These are phyloP conservation scores for Rynchops niger DNA, from an alignment of 2,113 vertebrate genomes.

Conservation along the genomic window DNA sequence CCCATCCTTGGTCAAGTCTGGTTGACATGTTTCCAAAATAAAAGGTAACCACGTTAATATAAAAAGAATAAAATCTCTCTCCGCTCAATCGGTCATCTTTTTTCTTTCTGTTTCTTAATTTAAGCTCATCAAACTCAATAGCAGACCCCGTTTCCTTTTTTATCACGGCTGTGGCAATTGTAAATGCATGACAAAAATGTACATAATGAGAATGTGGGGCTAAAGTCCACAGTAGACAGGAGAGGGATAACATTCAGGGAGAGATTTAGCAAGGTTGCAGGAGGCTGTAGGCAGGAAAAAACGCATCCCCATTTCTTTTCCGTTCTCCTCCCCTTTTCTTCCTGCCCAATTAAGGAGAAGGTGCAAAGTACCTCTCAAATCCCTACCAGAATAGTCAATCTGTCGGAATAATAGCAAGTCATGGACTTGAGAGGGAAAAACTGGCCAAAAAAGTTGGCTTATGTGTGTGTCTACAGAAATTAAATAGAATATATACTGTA, in stretches of 20 bases:
- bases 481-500: neutral
- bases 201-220: neutral
- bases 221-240: neutral
- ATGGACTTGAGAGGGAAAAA: neutral
- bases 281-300: neutral
- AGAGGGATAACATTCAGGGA: neutral
- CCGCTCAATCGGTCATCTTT: neutral
- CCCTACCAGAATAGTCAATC: fast-evolving
- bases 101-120: neutral
- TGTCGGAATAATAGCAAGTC: neutral
- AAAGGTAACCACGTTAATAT: neutral
- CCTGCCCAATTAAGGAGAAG: neutral
- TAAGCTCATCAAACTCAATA: neutral
- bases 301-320: neutral
- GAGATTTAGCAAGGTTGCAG: neutral
- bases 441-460: neutral
- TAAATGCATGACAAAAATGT: neutral
- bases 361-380: neutral
- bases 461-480: neutral
- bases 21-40: neutral
- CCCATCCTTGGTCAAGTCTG: neutral
- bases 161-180: neutral
- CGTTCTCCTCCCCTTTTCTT: neutral
- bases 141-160: neutral
- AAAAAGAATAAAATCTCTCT: neutral